Base-by-base conservation (phyloP, 53 echinoderm and acorn worm genomes). In the Echinarachnius parma region DNA sequence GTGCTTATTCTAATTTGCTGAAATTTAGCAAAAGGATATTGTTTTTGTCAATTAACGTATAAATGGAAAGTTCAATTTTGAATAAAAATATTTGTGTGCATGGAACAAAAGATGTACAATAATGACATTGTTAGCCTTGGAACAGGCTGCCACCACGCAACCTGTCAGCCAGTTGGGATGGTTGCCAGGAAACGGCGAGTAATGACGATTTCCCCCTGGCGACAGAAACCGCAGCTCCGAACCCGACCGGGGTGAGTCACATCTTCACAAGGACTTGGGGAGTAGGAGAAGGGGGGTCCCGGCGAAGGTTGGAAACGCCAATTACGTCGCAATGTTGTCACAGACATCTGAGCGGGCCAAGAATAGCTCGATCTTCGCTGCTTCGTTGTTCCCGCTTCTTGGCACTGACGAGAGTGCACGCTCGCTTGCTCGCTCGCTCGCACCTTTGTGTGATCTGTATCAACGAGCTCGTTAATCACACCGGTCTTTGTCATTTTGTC, bases 181-280 rank as follows among this genome's bases (percentile, higher is more conserved):
- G 68, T 68, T 52, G 53, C 68, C 52, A 68, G 68, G 68, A 68
- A 68, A 52, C 29, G 49, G 24, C 53, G 24, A 68, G 68, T 68
- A 68, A 68, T 68, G 68, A 68, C 68, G 68, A 68, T 34, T 68
- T 68, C 68, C 68, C 68, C 68, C 52, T 68, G 34, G 53, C 68
- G 34, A 68, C 68, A 20, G 7, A n/a, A n/a, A 37, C 53, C 68
- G 20, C 48, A 48, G 66, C 48, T 49, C 66, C 22, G 29, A 65
- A 29, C 26, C 28, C 28, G 4, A 11, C 25, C 36, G 27, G 44
- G 65, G 46, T 29, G 44, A 45, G 46, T 42, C 22, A 45, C 21
- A 37, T 45, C 65, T 46, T n/a, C n/a, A n/a, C n/a, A n/a, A n/a
- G n/a, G 42, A 39, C 13, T 13, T 39, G 42, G 7, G 42, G 13